Conservation (phyloP, 2,797 vertebrate species). For the Smutsia gigantea region DNA sequence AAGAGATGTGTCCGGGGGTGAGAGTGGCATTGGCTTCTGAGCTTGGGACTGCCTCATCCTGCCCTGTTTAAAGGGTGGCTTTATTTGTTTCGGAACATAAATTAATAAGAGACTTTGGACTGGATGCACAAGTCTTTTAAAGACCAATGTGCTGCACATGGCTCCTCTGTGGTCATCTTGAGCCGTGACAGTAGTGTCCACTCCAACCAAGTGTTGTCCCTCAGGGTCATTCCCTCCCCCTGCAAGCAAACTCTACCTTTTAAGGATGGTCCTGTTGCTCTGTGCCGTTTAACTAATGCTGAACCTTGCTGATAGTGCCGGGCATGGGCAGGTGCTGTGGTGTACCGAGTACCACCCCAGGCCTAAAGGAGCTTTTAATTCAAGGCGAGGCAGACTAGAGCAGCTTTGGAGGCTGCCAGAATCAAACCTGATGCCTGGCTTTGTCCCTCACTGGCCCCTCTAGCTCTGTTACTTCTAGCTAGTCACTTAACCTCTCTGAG, state of each 20-base stretch:
- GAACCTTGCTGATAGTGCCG: neutral
- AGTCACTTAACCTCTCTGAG: neutral
- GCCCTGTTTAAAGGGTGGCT: neutral
- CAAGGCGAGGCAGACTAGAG: neutral
- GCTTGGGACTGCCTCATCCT: neutral
- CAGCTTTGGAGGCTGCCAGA: neutral
- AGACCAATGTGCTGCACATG: neutral
- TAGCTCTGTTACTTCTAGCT: neutral
- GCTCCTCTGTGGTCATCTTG: neutral
- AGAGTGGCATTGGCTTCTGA: neutral
- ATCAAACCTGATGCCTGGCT: neutral
- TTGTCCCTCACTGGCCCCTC: neutral
- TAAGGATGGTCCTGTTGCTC: no score
- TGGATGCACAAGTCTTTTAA: neutral
- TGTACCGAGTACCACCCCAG: neutral
- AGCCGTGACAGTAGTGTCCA: neutral
- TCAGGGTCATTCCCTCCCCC: no score
- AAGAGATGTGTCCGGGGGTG: rapidly evolving
- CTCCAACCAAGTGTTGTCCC: neutral
- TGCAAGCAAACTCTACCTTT: neutral
- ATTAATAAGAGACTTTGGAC: neutral
- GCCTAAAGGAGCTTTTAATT: neutral
- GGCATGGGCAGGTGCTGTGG: rapidly evolving
- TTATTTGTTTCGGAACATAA: neutral
- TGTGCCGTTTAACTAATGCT: neutral